Evolutionary conservation across 2,888 invertebrate species (phyloP), one percentile per base, ranked within the genome.

Genomic region (Sarcophaga rosellei): DNA sequence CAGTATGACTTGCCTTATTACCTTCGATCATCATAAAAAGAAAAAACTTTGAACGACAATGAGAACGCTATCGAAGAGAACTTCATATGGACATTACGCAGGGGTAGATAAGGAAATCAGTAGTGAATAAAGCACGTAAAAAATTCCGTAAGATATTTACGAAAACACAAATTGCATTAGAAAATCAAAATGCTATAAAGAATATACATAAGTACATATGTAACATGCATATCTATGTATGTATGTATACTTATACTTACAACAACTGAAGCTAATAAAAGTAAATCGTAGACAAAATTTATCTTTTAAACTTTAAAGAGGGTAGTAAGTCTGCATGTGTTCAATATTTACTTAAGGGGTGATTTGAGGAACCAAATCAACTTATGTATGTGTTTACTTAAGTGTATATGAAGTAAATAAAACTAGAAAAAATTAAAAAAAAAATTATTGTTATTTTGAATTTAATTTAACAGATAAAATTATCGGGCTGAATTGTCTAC

Each of bases 271-370:
- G 77, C 25, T 61, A 59, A 45, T 79, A 57, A 72, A 79, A 59
- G 65, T 1, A 53, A 59, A 59, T 45, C 12, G 72, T 45, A 72
- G 63, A 79, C 70, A 15, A 79, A 45, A 68, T 80, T 66, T 59
- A 80, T 80, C 73, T 73, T 25, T 66, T 25, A 12, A 47, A 35
- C 20, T 69, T 53, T 23, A 69, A 69, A 53, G 57, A 57, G 21
- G 35, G 57, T 59, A 57, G 57, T 59, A 57, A 53, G 25, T 59
- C 57, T 57, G 1, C 62, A 81, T 0, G 23, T 57, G 59, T 68
- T 63, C 23, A 75, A 69, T 81, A 57, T 81, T 81, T 81, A 75
- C 75, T 81, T 57, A 81, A 69, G 63, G 81, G 81, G 81, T 75
- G 62, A 57, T 61, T 20, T 53, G 53, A 53, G 53, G 35, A 53